Evolutionary conservation across 2,797 vertebrate species (phyloP), one percentile per base, ranked within the genome.

Genomic region (Sarcoramphus papa): DNA sequence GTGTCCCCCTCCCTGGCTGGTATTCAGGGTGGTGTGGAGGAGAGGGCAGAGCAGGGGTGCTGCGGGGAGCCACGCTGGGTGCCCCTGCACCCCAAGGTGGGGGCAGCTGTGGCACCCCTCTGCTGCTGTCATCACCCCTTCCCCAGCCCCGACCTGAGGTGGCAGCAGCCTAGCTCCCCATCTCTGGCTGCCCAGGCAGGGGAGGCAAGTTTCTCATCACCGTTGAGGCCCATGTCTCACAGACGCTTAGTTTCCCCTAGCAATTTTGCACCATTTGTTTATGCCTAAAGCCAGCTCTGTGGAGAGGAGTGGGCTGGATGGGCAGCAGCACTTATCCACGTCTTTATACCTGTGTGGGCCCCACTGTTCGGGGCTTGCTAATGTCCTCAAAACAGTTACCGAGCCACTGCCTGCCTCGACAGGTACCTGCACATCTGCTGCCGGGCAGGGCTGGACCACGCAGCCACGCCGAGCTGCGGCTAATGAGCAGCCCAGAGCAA

Each of bases 221-320:
- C 3, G 2, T 53, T 6, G 10, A 78, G 43, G 35, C 23, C 30
- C 0, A 0, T 10, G 11, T 22, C 56, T 84, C 14, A 0, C 45
- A 9, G 5, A 17, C 2, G 0, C 22, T 20, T 41, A 43, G 25
- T 6, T 70, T 53, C 33, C 62, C 28, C 33, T 4, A 13, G 18
- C 20, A 7, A 31, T 53, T 60, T 45, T 25, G 45, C 54, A 31
- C 5, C 6, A 3, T 14, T 64, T 41, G 14, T 72, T 78, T 17
- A 41, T 22, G 25, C 43, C 67, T 59, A 22, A n/a, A 63, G 51
- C 25, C 41, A 69, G 50, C 37, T 76, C 81, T 2, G 1, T 1
- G 3, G 68, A 50, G 54, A 48, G 28, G 14, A 75, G 47, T 0
- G 2, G 24, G 9, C 25, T 57, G 75, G 22, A 3, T 7, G 24